Conservation (phyloP, 35 echinoderm and acorn worm genomes). For the Ophiothrix spiculata region DNA sequence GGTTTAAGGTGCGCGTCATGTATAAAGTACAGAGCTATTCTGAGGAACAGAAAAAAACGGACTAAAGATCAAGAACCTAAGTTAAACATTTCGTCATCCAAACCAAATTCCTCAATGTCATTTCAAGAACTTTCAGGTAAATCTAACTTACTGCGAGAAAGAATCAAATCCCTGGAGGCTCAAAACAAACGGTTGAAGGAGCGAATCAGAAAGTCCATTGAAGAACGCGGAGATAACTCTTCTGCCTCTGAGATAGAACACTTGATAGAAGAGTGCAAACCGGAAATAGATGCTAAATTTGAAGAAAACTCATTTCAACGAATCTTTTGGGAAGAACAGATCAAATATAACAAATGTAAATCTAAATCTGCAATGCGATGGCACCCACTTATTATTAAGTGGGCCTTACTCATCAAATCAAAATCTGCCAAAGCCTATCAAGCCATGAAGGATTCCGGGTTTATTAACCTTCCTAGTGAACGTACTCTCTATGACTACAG, state of each 20-base stretch:
- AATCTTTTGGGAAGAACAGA: neutral
- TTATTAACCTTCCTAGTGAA: neutral
- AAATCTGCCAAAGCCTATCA: neutral
- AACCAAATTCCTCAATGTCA: neutral
- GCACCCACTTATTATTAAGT: neutral
- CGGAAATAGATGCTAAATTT: neutral
- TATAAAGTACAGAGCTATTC: neutral
- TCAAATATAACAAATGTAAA: neutral
- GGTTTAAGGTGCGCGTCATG: neutral
- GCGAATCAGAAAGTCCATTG: neutral
- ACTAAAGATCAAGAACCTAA: neutral
- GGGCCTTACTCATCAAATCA: neutral
- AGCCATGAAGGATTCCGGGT: neutral
- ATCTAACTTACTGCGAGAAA: neutral
- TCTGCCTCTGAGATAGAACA: no score
- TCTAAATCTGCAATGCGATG: neutral
- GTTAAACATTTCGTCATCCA: neutral
- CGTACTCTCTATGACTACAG: neutral
- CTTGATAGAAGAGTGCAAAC: neutral
- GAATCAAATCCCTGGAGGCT: neutral
- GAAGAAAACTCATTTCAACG: neutral
- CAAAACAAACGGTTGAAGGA: neutral
- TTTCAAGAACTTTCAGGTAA: neutral
- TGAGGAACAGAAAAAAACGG: neutral
- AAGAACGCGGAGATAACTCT: neutral